Percentiles rank a stretch among this genome's conserved stretches.
These are phyloP conservation scores for Otolemur crassicaudatus DNA, from an alignment of 2,797 vertebrate species.

Conservation along the genomic window DNA sequence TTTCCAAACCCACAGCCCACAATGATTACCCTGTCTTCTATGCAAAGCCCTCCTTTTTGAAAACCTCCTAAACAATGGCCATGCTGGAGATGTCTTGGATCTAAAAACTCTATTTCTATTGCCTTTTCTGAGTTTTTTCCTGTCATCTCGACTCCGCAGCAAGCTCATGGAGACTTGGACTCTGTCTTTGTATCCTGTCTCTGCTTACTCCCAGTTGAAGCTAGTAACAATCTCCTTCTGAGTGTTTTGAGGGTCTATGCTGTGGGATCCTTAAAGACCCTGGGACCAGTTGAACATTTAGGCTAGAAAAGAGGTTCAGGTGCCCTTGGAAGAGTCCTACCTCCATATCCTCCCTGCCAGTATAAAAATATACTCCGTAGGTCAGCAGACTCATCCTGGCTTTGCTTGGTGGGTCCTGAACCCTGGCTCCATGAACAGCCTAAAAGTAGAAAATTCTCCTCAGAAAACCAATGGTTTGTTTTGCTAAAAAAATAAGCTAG, in stretches of 20 bases:
- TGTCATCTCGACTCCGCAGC: background rate
- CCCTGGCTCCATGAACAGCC: background rate
- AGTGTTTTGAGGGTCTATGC: background rate
- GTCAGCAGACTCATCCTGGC: background rate
- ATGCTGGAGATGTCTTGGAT: background rate
- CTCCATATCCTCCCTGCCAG: background rate
- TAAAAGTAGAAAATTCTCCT: background rate
- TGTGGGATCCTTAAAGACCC: background rate
- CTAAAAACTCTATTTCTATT: background rate
- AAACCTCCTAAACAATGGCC: background rate
- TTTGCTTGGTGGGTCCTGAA: background rate
- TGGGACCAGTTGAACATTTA: background rate
- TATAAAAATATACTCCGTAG: background rate
- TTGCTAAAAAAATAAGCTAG: slow-evolving; percentile 64
- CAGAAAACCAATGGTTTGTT: slow-evolving; percentile 19
- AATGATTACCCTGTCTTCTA: background rate
- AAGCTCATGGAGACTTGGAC: background rate
- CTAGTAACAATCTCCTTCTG: background rate
- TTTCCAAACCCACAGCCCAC: background rate
- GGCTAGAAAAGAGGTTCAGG: slow-evolving; percentile 11
- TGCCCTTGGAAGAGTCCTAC: background rate
- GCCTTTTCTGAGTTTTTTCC: background rate
- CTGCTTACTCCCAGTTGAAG: background rate
- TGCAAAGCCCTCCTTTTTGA: background rate
- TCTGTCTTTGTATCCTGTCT: background rate